Evolutionary conservation across 1,140 invertebrate genomes (phyloP).

Genomic region (Cardiocondyla obscurior): DNA sequence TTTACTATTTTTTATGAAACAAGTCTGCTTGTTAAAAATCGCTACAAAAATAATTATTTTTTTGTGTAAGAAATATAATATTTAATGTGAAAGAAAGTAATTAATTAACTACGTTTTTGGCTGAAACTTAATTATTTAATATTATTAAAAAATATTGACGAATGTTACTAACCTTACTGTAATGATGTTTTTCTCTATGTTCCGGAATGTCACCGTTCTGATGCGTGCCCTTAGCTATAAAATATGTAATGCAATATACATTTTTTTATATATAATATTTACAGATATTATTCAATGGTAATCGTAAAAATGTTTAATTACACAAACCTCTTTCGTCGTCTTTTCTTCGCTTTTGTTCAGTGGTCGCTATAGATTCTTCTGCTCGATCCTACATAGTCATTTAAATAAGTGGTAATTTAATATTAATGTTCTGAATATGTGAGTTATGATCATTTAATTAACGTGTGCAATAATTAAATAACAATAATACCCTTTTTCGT

Average conservation of each 20-base stretch:
- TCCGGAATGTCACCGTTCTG: conserved; percentile 86
- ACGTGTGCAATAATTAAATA: not conserved
- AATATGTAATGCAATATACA: conserved; percentile 48
- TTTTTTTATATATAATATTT: conserved; percentile 4
- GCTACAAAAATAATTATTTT: not conserved
- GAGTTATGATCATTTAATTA: not conserved
- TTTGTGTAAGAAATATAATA: not conserved
- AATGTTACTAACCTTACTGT: conserved; percentile 82
- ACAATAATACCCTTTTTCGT: conserved; percentile 86
- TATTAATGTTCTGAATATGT: not conserved
- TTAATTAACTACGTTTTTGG: not conserved
- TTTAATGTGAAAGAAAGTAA: conserved; percentile 16
- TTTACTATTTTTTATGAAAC: conserved; percentile 40
- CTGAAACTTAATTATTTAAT: not conserved
- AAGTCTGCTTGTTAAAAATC: not conserved
- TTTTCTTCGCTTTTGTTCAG: conserved; percentile 89
- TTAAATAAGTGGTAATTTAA: conserved; percentile 17
- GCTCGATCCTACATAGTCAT: conserved; percentile 87
- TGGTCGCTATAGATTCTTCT: conserved; percentile 85
- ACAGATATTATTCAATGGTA: conserved; percentile 17
- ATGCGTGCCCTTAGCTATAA: conserved; percentile 83
- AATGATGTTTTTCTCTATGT: conserved; percentile 86
- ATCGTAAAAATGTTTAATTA: conserved; percentile 48
- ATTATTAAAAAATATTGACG: conserved; percentile 3
- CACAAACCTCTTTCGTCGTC: conserved; percentile 89